Percentiles rank a stretch among this genome's conserved stretches.
phyloP scores from a whole-genome alignment of 2,888 invertebrate species.

The Scaeva pyrastri region DNA sequence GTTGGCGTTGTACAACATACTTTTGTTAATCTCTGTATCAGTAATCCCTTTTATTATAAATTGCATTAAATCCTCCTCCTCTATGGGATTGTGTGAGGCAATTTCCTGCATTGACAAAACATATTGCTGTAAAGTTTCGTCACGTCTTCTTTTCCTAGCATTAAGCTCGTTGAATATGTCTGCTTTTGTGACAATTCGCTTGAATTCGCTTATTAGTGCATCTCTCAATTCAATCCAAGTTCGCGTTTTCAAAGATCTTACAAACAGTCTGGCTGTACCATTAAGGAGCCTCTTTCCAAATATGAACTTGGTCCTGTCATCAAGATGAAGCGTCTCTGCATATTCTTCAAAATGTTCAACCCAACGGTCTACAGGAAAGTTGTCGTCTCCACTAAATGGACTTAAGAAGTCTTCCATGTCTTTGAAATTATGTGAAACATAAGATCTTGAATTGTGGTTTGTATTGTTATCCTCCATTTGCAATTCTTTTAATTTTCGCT shows the following conservation, averaged over 20 bases:
- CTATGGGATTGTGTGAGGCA: too few relatives aligned
- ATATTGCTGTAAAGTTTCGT: conserved; percentile 39
- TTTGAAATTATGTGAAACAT: conserved; percentile 37
- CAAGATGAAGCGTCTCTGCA: neutral
- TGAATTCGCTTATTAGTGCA: conserved; percentile 48
- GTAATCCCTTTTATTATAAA: conserved; percentile 47
- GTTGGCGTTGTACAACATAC: conserved; percentile 36
- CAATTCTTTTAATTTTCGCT: conserved; percentile 16
- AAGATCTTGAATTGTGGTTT: conserved; percentile 19
- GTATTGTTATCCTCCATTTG: conserved; percentile 11
- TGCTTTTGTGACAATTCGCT: conserved; percentile 39
- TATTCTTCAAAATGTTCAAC: neutral
- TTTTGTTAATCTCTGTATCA: conserved; percentile 40
- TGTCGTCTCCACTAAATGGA: conserved; percentile 57
- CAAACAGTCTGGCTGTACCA: conserved; percentile 57
- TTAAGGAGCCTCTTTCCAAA: neutral
- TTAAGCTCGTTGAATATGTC: conserved; percentile 44
- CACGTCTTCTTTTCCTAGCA: conserved; percentile 52
- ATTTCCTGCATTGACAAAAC: conserved; percentile 21
- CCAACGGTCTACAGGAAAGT: neutral
- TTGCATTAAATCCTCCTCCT: conserved; percentile 43
- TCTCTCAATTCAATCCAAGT: conserved; percentile 54
- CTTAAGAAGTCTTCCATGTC: conserved; percentile 56
- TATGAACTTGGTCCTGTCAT: too few relatives aligned
- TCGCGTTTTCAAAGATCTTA: conserved; percentile 40